Evolutionary conservation across 2,888 invertebrate genomes (phyloP), one percentile per base, ranked within the genome.

Genomic region (Himalopsyche japonica): DNA sequence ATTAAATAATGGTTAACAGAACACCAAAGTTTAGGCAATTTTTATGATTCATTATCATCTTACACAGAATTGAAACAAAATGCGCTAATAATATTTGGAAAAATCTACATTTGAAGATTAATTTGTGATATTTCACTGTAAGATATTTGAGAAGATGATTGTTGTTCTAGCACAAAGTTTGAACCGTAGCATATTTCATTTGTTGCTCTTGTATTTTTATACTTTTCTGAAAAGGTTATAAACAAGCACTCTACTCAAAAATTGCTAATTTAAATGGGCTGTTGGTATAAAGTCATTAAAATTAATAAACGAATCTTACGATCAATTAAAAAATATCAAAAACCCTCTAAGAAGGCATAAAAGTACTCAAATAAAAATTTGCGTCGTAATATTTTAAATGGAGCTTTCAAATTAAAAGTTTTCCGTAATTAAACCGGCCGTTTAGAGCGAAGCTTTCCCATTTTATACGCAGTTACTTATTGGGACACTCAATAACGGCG

Each of bases 401-500:
- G 57, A 57, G 76, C 76, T 76, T 34, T 78, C 37, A 43, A 81
- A 81, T 81, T 81, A 81, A 81, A 81, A 81, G 70, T 81, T 57
- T 24, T 20, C 64, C 81, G n/a, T 32, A 76, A 76, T 76, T n/a
- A 81, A 27, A 37, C 57, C 57, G 34, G 80, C 57, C 57, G 48
- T 64, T 27, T 20, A 70, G 15, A 37, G 64, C 70, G 43, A 34
- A 24, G 70, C 70, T 57, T 57, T 57, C 76, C 30, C 77, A 78
- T 37, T 82, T 82, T 78, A 78, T 57, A 78, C 82, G 37, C 37
- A 79, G 82, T 84, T 81, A 64, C 79, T 83, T 84, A 85, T 85
- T 81, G 76, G 81, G 81, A 81, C 79, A 83, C 85, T 81, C 80
- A 83, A 85, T 85, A 85, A 81, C 78, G 82, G 70, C 76, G 80